Percentiles rank a stretch among this genome's conserved stretches.
phyloP scores from a whole-genome alignment of 92 coral and sea anemone genomes.

The Blastomussa wellsi region DNA sequence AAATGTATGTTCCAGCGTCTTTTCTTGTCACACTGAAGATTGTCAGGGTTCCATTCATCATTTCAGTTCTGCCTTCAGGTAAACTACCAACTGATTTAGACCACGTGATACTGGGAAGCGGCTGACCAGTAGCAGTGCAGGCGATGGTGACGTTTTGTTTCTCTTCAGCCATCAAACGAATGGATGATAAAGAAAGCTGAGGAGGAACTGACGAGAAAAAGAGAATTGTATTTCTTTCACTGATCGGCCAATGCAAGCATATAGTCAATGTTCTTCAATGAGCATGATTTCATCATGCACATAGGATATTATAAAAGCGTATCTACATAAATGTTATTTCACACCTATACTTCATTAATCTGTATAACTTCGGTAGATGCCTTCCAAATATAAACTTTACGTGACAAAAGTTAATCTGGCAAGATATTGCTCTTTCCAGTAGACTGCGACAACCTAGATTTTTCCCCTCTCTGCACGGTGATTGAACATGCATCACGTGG shows the following conservation, averaged over 20 bases:
- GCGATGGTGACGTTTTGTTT: not conserved
- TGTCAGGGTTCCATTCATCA: constrained; percentile 8
- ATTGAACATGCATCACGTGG: too few species aligned
- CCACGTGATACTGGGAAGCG: constrained; percentile 36
- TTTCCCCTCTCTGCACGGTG: too few species aligned
- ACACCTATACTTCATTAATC: not conserved
- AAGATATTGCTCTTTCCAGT: too few species aligned
- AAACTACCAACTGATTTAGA: constrained; percentile 33
- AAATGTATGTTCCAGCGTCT: constrained; percentile 37
- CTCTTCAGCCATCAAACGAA: not conserved
- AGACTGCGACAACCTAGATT: too few species aligned
- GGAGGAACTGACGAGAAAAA: not conserved
- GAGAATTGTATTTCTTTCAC: not conserved
- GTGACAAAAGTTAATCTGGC: too few species aligned
- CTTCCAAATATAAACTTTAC: too few species aligned
- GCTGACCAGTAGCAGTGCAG: not conserved
- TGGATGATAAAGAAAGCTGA: not conserved
- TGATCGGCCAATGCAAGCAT: too few species aligned
- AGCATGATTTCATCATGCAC: not conserved
- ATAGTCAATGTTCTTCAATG: not conserved
- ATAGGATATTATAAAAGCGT: not conserved
- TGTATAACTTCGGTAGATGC: too few species aligned
- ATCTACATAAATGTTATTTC: not conserved
- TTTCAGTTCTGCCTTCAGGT: not conserved
- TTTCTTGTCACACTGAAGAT: constrained; percentile 16